Evolutionary conservation across 1,140 invertebrate genomes (phyloP), one percentile per base, ranked within the genome.

Genomic region (Mactra quadrangularis): DNA sequence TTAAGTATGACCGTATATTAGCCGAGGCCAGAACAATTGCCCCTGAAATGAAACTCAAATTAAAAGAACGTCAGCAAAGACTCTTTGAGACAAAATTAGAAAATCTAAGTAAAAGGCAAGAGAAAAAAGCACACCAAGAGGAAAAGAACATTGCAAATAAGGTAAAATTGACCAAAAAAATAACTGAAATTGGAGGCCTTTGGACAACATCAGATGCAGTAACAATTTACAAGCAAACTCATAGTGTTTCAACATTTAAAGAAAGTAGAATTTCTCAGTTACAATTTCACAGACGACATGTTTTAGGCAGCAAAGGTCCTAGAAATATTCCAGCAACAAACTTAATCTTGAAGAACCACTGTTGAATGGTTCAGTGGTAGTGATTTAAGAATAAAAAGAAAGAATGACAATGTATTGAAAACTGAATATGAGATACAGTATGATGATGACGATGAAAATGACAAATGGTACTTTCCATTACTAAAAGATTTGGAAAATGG

Each of bases 401-500:
- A 55, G 25, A n/a, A 22, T 55, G 4, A 15, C 25, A n/a, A 29
- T n/a, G n/a, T n/a, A n/a, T n/a, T n/a, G 6, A 55, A 55, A 55
- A 55, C 25, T n/a, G 52, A 55, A 22, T 55, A 55, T 22, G 4
- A 55, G 17, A 22, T 55, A 22, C 17, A 22, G 52, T 55, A 55
- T 55, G 52, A 55, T 55, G 7, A 55, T 55, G 52, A 55, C 25
- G 52, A 55, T 55, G 52, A 55, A n/a, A 15, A n/a, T 22, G 55
- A 57, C 13, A n/a, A 29, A 4, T 55, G 52, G 52, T 22, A 55
- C 25, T 55, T 55, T 22, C 52, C 52, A n/a, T 22, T 55, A n/a
- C 25, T 55, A 22, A 55, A 55, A n/a, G 52, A 55, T 55, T n/a
- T 55, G 52, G 52, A 55, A 55, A 55, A 55, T 55, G 52, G 52